A percentile compares a stretch with the other conserved stretches of the same genome.
phyloP scores from a whole-genome alignment of 2,888 invertebrate species.

The Chaitophorus viminalis region DNA sequence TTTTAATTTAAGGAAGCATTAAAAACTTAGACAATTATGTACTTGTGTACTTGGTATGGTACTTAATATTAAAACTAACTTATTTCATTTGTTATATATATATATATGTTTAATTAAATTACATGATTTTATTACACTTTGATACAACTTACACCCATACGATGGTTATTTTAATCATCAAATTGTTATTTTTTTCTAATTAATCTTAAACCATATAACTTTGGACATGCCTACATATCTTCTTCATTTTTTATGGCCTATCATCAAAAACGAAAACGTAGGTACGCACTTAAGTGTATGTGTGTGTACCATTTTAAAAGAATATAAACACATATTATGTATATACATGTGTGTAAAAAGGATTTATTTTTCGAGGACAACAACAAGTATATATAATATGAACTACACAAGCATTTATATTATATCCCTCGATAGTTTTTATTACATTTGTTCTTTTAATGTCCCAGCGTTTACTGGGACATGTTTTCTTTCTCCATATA shows the following conservation, averaged over 20 bases:
- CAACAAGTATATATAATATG: neutral
- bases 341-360: neutral
- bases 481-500: neutral
- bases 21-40: no score
- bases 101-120: no score
- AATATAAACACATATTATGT: no score
- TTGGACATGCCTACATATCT: neutral
- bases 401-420: constrained; percentile 28
- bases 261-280: neutral
- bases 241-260: neutral
- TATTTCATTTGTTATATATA: no score
- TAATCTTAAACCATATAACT: neutral
- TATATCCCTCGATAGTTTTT: constrained; percentile 47
- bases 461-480: constrained; percentile 42
- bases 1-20: no score
- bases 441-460: constrained; percentile 41
- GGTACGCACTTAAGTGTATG: neutral
- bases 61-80: no score
- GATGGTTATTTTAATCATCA: no score
- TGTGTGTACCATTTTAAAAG: neutral
- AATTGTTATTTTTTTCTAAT: no score
- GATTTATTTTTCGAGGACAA: constrained; percentile 33
- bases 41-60: no score
- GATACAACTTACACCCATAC: no score
- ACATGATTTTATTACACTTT: no score